Percentiles rank a stretch among this genome's conserved stretches.
These are phyloP conservation scores for Neomonachus schauinslandi DNA, from an alignment of 2,113 vertebrate species.

Conservation along the genomic window DNA sequence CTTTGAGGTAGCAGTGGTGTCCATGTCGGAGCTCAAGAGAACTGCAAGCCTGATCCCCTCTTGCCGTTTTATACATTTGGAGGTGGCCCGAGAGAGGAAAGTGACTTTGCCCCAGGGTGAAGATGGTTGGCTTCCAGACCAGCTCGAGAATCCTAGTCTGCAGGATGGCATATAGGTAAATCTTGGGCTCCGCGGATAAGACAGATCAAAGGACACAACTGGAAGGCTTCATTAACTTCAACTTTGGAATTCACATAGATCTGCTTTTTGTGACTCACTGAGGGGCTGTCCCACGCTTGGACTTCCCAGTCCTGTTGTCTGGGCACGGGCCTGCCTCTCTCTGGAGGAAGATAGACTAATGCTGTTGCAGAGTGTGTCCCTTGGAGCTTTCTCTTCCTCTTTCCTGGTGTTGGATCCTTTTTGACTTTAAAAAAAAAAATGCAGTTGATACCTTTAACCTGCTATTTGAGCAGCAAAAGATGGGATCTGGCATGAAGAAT, in stretches of 20 bases:
- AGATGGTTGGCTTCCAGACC: not conserved
- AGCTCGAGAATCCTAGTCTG: not conserved
- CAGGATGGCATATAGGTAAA: not conserved
- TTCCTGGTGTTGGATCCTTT: not conserved
- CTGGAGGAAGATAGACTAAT: not conserved
- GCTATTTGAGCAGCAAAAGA: not conserved
- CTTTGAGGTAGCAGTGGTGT: not conserved
- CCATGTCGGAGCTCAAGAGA: not conserved
- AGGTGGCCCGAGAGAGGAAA: not conserved
- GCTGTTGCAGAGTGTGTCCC: no score
- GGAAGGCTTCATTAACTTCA: no score
- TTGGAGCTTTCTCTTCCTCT: not conserved
- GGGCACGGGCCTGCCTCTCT: fast-evolving
- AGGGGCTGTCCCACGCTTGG: not conserved
- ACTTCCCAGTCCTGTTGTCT: no score
- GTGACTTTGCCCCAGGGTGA: not conserved
- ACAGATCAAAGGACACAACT: not conserved
- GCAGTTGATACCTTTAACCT: not conserved
- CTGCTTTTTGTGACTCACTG: not conserved
- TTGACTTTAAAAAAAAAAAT: not conserved
- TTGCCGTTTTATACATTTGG: not conserved
- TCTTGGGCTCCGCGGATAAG: not conserved
- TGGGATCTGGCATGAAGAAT: not conserved
- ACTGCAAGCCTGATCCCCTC: not conserved
- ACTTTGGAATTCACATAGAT: not conserved